Percentiles rank a stretch among this genome's conserved stretches.
These are phyloP conservation scores for Grus americana DNA, from an alignment of 2,113 vertebrate genomes.

Conservation along the genomic window DNA sequence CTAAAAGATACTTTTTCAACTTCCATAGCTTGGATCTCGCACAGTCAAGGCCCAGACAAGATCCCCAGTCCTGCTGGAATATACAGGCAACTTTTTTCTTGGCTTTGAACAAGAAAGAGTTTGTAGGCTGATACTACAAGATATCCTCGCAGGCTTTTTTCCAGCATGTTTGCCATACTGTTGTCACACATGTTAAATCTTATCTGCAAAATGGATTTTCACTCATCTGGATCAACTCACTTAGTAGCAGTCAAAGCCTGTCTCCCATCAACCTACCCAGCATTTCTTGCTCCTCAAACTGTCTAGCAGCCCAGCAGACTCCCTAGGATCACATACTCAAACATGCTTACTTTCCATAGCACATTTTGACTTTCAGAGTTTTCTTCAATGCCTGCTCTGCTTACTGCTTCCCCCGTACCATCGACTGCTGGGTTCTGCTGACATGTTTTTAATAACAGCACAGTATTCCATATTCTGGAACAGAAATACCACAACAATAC, in stretches of 20 bases:
- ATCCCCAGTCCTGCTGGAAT: background rate
- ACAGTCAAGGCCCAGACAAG: background rate
- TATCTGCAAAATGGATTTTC: constrained; percentile 20
- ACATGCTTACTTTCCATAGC: background rate
- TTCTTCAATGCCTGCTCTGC: background rate
- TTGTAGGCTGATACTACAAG: background rate
- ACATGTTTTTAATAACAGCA: background rate
- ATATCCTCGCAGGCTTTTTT: background rate
- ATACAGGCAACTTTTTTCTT: background rate
- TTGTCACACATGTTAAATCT: constrained; percentile 1
- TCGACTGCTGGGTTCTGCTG: background rate
- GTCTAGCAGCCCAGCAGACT: background rate
- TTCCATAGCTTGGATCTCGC: background rate
- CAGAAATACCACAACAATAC: constrained; percentile 23
- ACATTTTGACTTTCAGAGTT: background rate
- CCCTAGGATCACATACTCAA: background rate
- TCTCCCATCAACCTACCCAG: background rate
- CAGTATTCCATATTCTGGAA: background rate
- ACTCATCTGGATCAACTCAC: constrained; percentile 28
- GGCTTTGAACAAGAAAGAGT: background rate
- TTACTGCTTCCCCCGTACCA: background rate
- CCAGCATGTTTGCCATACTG: background rate
- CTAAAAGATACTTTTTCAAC: background rate
- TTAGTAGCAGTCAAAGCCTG: background rate
- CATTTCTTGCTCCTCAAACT: background rate